Evolutionary conservation across 2,888 invertebrate genomes (phyloP).

Genomic region (Eretmocerus hayati): DNA sequence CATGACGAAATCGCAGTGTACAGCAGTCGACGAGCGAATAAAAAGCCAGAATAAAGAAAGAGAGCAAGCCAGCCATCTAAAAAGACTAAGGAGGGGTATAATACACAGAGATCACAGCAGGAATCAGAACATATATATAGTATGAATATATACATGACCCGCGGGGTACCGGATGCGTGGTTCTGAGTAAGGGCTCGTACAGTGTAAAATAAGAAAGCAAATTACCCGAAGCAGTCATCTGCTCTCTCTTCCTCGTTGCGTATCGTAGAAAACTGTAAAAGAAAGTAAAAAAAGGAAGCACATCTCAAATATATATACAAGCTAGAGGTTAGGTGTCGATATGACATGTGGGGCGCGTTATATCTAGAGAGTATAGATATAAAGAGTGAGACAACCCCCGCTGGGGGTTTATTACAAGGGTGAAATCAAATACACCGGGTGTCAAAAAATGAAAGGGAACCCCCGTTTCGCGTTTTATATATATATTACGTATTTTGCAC

Average conservation of each 20-base stretch:
- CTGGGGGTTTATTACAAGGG: constrained; percentile 47
- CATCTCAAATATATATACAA: constrained; percentile 5
- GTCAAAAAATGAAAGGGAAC: constrained; percentile 45
- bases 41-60: neutral
- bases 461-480: too few species aligned
- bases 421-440: constrained; percentile 48
- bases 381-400: constrained; percentile 29
- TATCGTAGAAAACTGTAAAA: constrained; percentile 13
- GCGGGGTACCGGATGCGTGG: too few species aligned
- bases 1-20: too few species aligned
- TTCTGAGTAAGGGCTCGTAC: too few species aligned
- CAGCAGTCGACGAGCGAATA: neutral
- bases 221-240: constrained; percentile 41
- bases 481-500: too few species aligned
- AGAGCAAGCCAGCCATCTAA: neutral
- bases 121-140: too few species aligned
- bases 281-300: constrained; percentile 10
- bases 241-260: constrained; percentile 26
- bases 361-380: constrained; percentile 22
- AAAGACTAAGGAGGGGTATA: too few species aligned
- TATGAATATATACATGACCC: too few species aligned
- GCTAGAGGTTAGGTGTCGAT: constrained; percentile 45
- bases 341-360: constrained; percentile 38
- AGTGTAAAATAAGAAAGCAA: constrained; percentile 44
- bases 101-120: too few species aligned